These are phyloP conservation scores for Habropoda laboriosa DNA, from an alignment of 1,140 invertebrate species.

Conservation along the genomic window DNA sequence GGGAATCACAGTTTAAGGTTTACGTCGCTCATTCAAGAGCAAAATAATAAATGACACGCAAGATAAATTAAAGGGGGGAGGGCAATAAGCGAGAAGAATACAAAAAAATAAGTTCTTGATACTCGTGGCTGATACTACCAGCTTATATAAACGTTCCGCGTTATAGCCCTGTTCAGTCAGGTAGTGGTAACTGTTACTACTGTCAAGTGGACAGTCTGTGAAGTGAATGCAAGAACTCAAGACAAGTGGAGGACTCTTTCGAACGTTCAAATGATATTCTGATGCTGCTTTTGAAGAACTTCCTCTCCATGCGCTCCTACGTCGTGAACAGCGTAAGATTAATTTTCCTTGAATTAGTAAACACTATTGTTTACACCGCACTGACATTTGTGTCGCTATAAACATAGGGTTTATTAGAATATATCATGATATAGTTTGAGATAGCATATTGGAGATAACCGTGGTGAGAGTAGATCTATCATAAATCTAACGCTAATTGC, in stretches of 20 bases:
- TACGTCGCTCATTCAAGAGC: neutral
- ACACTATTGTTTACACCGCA: neutral
- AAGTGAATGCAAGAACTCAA: neutral
- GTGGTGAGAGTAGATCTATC: neutral
- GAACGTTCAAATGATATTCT: constrained; percentile 3
- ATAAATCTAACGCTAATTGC: neutral
- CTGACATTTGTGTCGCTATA: neutral
- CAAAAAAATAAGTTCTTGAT: constrained; percentile 44
- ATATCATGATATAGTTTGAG: neutral
- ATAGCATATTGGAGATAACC: neutral
- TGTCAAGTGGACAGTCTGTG: neutral
- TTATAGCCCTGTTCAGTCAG: constrained; percentile 30
- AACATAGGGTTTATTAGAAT: neutral
- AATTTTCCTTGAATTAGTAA: neutral
- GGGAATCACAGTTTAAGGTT: no score
- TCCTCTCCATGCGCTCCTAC: constrained; percentile 54
- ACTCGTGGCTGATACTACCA: constrained; percentile 24
- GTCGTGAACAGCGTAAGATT: constrained; percentile 59
- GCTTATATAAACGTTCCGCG: constrained; percentile 56
- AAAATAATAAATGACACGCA: neutral
- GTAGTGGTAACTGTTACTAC: neutral
- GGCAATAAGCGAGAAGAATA: no score
- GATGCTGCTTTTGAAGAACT: constrained; percentile 57
- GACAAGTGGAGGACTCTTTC: constrained; percentile 14
- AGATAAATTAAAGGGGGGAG: neutral